Conservation (phyloP, 2,888 invertebrate genomes). For the Myathropa florea region DNA sequence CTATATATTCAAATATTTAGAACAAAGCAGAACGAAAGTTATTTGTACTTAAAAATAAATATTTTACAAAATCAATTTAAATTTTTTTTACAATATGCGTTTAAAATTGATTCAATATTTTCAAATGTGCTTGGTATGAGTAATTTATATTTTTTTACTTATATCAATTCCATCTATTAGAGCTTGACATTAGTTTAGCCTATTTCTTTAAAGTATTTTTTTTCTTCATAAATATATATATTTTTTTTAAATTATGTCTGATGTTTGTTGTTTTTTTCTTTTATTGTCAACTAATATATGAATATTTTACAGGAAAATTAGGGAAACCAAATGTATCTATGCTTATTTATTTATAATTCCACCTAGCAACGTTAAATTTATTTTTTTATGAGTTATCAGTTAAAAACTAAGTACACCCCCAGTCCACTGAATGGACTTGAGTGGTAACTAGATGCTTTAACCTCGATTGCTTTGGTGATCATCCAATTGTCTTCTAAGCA, state of each 20-base stretch:
- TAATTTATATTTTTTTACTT: neutral
- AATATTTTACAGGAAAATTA: slow-evolving; percentile 57
- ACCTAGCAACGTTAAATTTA: slow-evolving; percentile 50
- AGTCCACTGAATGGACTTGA: neutral
- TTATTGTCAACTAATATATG: slow-evolving; percentile 69
- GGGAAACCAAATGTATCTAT: slow-evolving; percentile 18
- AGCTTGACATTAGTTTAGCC: neutral
- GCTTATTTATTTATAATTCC: slow-evolving; percentile 32
- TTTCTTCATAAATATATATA: slow-evolving; percentile 15
- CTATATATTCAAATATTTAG: slow-evolving; percentile 51
- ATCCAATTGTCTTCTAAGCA: slow-evolving; percentile 49
- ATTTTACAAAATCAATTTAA: neutral
- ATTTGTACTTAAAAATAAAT: slow-evolving; percentile 60
- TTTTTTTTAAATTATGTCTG: neutral
- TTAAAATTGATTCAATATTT: neutral
- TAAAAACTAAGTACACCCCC: neutral
- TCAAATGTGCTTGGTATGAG: neutral
- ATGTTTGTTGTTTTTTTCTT: neutral
- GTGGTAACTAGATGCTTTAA: slow-evolving; percentile 18
- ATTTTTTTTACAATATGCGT: slow-evolving; percentile 23
- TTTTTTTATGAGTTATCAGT: slow-evolving; percentile 27
- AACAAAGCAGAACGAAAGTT: slow-evolving; percentile 20
- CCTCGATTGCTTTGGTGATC: slow-evolving; percentile 41
- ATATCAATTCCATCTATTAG: slow-evolving; percentile 56
- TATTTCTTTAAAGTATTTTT: neutral